A percentile compares a stretch with the other conserved stretches of the same genome.
Conservation (phyloP, 2,888 invertebrate genomes). For the Atherix ibis region DNA sequence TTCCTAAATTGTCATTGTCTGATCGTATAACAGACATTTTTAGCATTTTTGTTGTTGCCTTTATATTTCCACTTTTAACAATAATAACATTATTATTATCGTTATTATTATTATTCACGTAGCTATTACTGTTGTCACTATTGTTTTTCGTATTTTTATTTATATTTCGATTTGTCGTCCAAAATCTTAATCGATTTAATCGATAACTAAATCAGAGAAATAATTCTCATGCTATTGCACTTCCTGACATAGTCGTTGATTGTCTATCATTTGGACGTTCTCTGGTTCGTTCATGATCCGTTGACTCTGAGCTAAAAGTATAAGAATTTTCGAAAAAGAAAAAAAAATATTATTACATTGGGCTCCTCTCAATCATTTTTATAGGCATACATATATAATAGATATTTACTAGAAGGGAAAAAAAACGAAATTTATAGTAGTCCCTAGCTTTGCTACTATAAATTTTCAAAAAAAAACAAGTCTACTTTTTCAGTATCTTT, state of each 20-base stretch:
- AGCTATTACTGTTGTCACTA: conserved; percentile 4
- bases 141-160: conserved; percentile 3
- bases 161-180: conserved; percentile 8
- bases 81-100: conserved; percentile 6
- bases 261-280: conserved; percentile 31
- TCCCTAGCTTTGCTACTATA: too few relatives aligned
- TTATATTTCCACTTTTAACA: too few relatives aligned
- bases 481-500: too few relatives aligned
- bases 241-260: conserved; percentile 34
- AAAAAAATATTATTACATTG: conserved; percentile 3
- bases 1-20: too few relatives aligned
- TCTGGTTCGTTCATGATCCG: conserved; percentile 30
- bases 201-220: conserved; percentile 36
- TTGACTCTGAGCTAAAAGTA: conserved; percentile 27
- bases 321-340: conserved; percentile 1
- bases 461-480: too few relatives aligned
- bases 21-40: conserved; percentile 2
- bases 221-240: conserved; percentile 36
- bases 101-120: conserved; percentile 5
- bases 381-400: too few relatives aligned
- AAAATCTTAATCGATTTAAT: conserved; percentile 11
- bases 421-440: too few relatives aligned
- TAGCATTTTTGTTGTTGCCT: conserved; percentile 6
- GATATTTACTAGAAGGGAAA: too few relatives aligned
- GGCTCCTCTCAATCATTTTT: too few relatives aligned